phyloP scores from a whole-genome alignment of 2,797 vertebrate genomes.

The Sebastes trivittatus region DNA sequence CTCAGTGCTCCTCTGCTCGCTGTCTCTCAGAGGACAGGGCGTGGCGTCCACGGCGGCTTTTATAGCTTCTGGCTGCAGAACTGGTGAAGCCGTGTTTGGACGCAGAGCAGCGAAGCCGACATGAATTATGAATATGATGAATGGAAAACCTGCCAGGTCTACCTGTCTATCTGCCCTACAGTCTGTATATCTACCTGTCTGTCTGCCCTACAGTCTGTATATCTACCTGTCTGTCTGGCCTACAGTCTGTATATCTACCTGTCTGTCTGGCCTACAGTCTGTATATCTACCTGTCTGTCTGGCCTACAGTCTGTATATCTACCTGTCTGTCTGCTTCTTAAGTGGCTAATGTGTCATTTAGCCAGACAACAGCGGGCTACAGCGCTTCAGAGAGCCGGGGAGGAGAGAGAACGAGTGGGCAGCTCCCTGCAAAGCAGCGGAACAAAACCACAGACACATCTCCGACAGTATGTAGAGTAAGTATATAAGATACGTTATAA shows the following conservation, averaged over 20 bases:
- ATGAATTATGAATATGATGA: slow-evolving; percentile 77
- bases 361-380: too few relatives aligned
- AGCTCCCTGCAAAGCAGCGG: too few relatives aligned
- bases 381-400: too few relatives aligned
- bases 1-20: slow-evolving; percentile 9
- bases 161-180: slow-evolving; percentile 13
- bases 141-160: slow-evolving; percentile 58
- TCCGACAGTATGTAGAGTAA: too few relatives aligned
- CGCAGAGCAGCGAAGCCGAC: slow-evolving; percentile 46
- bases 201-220: background rate
- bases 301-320: background rate
- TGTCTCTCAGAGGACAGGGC: slow-evolving; percentile 51
- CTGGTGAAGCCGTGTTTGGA: slow-evolving; percentile 64
- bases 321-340: slow-evolving; percentile 9
- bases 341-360: too few relatives aligned
- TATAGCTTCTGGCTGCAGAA: slow-evolving; percentile 68
- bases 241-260: slow-evolving; percentile 12
- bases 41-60: slow-evolving; percentile 64
- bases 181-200: slow-evolving; percentile 31
- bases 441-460: too few relatives aligned
- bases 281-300: background rate
- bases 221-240: slow-evolving; percentile 27
- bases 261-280: background rate
- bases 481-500: too few relatives aligned
- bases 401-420: too few relatives aligned